These are phyloP conservation scores for Ciconia stormi DNA, from an alignment of 2,113 vertebrate species.

Conservation along the genomic window DNA sequence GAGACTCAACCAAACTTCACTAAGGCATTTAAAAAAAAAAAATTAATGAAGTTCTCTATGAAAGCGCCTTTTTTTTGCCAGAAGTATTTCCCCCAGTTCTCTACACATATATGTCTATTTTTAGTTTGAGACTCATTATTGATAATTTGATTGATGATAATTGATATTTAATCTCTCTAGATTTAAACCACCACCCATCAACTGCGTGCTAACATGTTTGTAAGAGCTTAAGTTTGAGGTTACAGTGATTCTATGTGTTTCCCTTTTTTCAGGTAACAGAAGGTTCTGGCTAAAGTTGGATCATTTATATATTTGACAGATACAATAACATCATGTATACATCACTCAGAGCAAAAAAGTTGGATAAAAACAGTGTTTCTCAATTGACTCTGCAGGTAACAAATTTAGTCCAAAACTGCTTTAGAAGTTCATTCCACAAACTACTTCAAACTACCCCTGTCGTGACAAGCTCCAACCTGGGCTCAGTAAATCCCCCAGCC, in stretches of 20 bases:
- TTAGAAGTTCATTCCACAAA: neutral
- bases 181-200: neutral
- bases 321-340: accelerated
- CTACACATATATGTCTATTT: neutral
- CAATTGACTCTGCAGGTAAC: neutral
- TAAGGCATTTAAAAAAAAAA: neutral
- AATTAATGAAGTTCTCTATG: neutral
- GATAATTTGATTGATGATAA: neutral
- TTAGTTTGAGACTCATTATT: neutral
- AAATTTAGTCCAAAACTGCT: neutral
- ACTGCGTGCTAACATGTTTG: neutral
- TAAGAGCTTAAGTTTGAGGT: neutral
- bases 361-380: neutral
- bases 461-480: neutral
- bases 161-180: no score
- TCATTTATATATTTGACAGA: neutral
- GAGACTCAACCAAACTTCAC: neutral
- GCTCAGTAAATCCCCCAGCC: neutral
- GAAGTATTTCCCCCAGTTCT: neutral
- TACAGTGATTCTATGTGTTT: neutral
- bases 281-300: neutral
- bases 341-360: neutral
- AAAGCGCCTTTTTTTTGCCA: neutral
- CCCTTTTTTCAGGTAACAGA: neutral
- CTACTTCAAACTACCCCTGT: neutral